Base-by-base conservation (phyloP, 1,140 invertebrate species). In the Tetragnatha versicolor region DNA sequence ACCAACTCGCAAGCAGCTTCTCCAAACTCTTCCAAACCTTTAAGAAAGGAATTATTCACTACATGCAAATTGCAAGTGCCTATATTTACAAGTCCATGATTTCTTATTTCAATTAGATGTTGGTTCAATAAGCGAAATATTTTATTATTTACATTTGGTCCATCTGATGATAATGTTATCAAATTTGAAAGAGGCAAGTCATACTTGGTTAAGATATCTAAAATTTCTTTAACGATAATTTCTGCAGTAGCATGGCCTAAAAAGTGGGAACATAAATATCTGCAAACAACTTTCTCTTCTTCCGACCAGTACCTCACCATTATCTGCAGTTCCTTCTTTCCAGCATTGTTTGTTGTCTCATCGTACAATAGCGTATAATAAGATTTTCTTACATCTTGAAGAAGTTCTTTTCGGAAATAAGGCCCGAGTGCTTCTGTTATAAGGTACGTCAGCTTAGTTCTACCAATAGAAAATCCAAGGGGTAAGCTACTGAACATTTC, bases 31-130 rank as follows among this genome's bases (percentile, higher is more conserved):
- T 81, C 53, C 25, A 84, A 73, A 17, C 83, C 82, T 73, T 82
- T 80, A 60, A 61, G 25, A 6, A 66, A 66, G 35, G 63, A 33
- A 66, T 66, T 66, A 27, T 66, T 39, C 17, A 66, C 70, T 61
- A 77, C 53, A 73, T 84, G 82, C 7, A 85, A 33, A 37, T 80
- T 82, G 45, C 84, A 84, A 10, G 81, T 80, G 22, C 83, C 75
- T 58, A 83, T 72, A 17, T 75, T 20, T 17, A 81, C 2, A 6
- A 82, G 37, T 12, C 25, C 33, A 31, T 79, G 39, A 12, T 42
- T 31, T 55, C 61, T 51, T 42, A 20, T 31, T 29, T 42, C 22
- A 29, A 51, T 31, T 31, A 69, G 10, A 29, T 39, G 3, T 22
- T 75, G n/a, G 33, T 73, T 61, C 31, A 75, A 27, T 25, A 63